Percentiles rank a stretch among this genome's conserved stretches.
phyloP scores from a whole-genome alignment of 2,797 vertebrate genomes.

The Aeoliscus strigatus region DNA sequence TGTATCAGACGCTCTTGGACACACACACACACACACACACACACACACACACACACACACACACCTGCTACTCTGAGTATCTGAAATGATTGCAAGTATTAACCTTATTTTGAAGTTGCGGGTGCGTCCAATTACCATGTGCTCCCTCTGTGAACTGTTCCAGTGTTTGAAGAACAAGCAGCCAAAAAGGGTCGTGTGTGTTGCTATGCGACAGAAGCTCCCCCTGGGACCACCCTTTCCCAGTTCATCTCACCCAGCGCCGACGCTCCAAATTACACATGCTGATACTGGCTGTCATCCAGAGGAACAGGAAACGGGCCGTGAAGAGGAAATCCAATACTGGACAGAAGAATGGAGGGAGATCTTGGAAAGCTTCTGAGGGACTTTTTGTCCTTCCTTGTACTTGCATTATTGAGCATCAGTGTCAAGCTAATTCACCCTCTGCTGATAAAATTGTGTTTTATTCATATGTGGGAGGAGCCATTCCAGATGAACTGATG shows the following conservation, averaged over 20 bases:
- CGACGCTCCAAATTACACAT: conserved; percentile 18
- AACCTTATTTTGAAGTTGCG: too few relatives aligned
- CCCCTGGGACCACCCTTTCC: conserved; percentile 10
- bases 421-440: conserved; percentile 30
- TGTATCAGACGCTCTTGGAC: too few relatives aligned
- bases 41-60: too few relatives aligned
- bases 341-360: conserved; percentile 13
- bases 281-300: conserved; percentile 24
- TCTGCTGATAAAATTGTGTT: conserved; percentile 32
- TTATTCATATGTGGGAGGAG: conserved; percentile 47
- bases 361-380: conserved; percentile 20
- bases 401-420: conserved; percentile 35
- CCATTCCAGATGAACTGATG: conserved; percentile 27
- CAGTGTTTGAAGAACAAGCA: conserved; percentile 9
- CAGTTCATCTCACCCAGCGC: conserved; percentile 3
- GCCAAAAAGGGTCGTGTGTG: conserved; percentile 6
- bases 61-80: too few relatives aligned
- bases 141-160: conserved; percentile 10
- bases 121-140: background rate
- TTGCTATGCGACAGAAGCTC: conserved; percentile 14
- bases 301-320: conserved; percentile 26
- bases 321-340: conserved; percentile 37
- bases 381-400: conserved; percentile 15
- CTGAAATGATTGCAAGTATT: too few relatives aligned
- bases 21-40: too few relatives aligned